Conservation (phyloP, 2,797 vertebrate species). For the Nothura maculosa region DNA sequence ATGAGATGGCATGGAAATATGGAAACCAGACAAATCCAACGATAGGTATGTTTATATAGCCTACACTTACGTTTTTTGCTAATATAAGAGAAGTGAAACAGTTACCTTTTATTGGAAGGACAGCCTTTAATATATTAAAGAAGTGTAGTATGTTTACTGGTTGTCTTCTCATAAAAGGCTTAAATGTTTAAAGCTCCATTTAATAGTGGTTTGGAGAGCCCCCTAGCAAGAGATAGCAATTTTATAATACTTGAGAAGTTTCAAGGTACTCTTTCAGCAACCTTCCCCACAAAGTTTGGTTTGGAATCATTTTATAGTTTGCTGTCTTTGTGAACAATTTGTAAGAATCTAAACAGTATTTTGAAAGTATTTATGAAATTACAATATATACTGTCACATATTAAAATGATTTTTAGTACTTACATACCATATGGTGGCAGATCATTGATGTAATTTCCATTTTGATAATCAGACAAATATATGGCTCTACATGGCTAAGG, state of each 20-base stretch:
- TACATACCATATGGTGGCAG: background rate
- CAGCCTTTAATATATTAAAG: background rate
- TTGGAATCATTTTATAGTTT: background rate
- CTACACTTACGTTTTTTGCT: background rate
- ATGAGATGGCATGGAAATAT: slow-evolving; percentile 97
- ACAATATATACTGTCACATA: background rate
- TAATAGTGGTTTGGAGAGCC: background rate
- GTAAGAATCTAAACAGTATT: background rate
- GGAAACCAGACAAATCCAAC: slow-evolving; percentile 92
- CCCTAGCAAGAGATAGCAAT: background rate
- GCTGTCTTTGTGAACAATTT: background rate
- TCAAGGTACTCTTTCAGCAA: background rate
- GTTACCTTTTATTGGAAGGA: background rate
- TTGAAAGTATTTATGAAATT: background rate
- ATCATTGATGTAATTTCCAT: background rate
- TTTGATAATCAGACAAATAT: background rate
- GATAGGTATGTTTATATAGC: slow-evolving; percentile 84
- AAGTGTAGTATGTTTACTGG: background rate
- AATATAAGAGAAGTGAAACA: background rate
- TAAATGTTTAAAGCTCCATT: background rate
- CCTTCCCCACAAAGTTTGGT: background rate
- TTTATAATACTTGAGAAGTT: slow-evolving; percentile 8
- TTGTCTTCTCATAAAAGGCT: background rate
- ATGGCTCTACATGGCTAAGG: background rate
- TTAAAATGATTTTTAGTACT: background rate